These are phyloP conservation scores for Cercopithecus hamlyni DNA, from an alignment of 2,797 vertebrate genomes.

Conservation along the genomic window DNA sequence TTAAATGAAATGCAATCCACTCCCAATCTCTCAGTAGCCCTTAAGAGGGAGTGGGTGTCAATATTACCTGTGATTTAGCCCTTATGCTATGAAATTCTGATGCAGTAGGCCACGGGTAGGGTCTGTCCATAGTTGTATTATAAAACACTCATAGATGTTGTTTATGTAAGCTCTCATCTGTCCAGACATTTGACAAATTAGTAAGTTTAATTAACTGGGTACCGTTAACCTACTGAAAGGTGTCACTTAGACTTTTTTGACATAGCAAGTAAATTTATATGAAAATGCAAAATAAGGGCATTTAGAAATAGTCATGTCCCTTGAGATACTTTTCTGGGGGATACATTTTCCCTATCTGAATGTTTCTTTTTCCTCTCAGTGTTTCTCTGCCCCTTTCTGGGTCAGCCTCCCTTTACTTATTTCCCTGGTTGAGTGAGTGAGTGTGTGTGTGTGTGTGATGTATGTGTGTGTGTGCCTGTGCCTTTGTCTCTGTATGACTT, in stretches of 20 bases:
- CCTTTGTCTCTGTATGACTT: constrained; percentile 47
- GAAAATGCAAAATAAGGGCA: neutral
- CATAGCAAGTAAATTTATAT: neutral
- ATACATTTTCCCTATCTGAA: neutral
- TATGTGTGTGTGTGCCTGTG: neutral
- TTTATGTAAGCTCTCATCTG: neutral
- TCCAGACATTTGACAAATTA: constrained; percentile 8
- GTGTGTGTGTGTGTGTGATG: neutral
- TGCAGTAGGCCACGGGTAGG: neutral
- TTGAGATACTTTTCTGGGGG: neutral
- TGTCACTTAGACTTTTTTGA: neutral
- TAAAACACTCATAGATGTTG: neutral
- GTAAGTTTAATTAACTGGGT: constrained; percentile 27
- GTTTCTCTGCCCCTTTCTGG: constrained; percentile 47
- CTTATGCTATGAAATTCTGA: neutral
- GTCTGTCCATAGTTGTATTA: neutral
- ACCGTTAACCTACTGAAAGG: neutral
- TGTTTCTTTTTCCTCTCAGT: constrained; percentile 29
- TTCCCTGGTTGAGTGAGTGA: neutral
- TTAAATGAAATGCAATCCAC: neutral
- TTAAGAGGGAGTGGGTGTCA: neutral
- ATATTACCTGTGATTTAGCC: neutral
- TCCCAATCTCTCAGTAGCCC: neutral
- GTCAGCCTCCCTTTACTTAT: neutral
- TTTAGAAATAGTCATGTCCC: neutral